A percentile compares a stretch with the other conserved stretches of the same genome.
phyloP scores from a whole-genome alignment of 2,888 invertebrate genomes.

The Chromoteleia sp. region DNA sequence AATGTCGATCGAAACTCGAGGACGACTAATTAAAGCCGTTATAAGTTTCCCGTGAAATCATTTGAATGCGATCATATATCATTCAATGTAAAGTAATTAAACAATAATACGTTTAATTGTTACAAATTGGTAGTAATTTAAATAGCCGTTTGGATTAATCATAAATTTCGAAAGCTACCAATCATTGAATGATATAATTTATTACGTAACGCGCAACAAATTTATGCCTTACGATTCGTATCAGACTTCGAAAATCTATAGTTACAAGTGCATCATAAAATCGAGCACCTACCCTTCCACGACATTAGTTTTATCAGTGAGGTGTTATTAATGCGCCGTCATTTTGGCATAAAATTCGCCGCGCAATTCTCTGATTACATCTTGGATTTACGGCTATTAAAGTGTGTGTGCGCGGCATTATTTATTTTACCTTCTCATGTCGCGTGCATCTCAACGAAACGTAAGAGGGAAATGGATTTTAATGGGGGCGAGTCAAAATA shows the following conservation, averaged over 20 bases:
- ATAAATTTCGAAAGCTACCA: conserved; percentile 33
- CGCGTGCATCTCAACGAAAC: conserved; percentile 70
- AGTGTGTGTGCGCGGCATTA: conserved; percentile 68
- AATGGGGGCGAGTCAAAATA: conserved; percentile 62
- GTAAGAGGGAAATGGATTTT: conserved; percentile 68
- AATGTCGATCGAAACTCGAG: conserved; percentile 43
- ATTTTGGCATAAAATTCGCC: conserved; percentile 61
- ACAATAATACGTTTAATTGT: conserved; percentile 28
- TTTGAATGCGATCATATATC: conserved; percentile 9
- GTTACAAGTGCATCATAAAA: conserved; percentile 62
- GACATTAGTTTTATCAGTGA: conserved; percentile 68
- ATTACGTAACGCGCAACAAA: conserved; percentile 43
- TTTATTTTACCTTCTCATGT: conserved; percentile 69
- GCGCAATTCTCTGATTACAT: conserved; percentile 75
- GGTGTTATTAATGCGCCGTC: conserved; percentile 66
- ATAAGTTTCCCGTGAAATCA: conserved; percentile 36
- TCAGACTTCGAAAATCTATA: conserved; percentile 63
- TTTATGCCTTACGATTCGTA: conserved; percentile 58
- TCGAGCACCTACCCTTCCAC: conserved; percentile 63
- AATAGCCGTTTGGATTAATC: conserved; percentile 13
- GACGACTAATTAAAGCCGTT: conserved; percentile 46
- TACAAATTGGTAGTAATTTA: conserved; percentile 14
- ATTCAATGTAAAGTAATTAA: conserved; percentile 35
- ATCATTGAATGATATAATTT: conserved; percentile 51
- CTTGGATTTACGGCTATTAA: conserved; percentile 73